Conservation (phyloP, 2,797 vertebrate genomes). For the Pygocentrus nattereri region DNA sequence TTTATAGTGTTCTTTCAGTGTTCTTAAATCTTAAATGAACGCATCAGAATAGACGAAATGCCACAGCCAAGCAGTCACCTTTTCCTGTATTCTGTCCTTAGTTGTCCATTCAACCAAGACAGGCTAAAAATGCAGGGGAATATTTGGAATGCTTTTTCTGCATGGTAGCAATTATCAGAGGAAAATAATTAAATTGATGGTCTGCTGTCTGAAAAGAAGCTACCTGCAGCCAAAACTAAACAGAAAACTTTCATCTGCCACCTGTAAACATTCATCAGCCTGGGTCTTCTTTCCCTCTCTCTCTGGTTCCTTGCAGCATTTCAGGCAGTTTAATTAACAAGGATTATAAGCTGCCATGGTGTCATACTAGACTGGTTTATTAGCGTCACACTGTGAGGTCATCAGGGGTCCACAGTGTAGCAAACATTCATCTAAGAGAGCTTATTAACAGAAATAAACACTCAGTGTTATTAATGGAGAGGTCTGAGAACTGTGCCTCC, state of each 20-base stretch:
- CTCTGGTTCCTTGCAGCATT: slow-evolving; percentile 59
- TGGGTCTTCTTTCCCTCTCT: slow-evolving; percentile 47
- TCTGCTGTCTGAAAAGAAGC: slow-evolving; percentile 48
- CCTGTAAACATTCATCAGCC: slow-evolving; percentile 47
- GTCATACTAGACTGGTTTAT: slow-evolving; percentile 51
- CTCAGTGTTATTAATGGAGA: slow-evolving; percentile 29
- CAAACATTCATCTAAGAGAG: slow-evolving; percentile 31
- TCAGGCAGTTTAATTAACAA: slow-evolving; percentile 76
- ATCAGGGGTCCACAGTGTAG: slow-evolving; percentile 44
- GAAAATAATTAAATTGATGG: slow-evolving; percentile 46
- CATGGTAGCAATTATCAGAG: slow-evolving; percentile 36
- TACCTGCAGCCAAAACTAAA: slow-evolving; percentile 28
- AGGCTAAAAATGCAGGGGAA: slow-evolving; percentile 26
- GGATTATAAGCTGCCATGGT: slow-evolving; percentile 66
- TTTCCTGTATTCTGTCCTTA: slow-evolving; percentile 17
- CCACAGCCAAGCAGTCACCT: slow-evolving; percentile 14
- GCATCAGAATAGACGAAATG: slow-evolving; percentile 12
- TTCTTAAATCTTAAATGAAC: slow-evolving; percentile 14
- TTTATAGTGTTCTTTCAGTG: not conserved
- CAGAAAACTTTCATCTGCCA: slow-evolving; percentile 42
- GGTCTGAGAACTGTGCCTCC: slow-evolving; percentile 18
- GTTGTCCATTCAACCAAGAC: slow-evolving; percentile 6
- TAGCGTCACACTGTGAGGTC: slow-evolving; percentile 50
- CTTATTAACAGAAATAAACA: slow-evolving; percentile 47
- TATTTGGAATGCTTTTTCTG: slow-evolving; percentile 30